Conservation (phyloP, 2,888 invertebrate genomes). For the Apamea monoglypha region DNA sequence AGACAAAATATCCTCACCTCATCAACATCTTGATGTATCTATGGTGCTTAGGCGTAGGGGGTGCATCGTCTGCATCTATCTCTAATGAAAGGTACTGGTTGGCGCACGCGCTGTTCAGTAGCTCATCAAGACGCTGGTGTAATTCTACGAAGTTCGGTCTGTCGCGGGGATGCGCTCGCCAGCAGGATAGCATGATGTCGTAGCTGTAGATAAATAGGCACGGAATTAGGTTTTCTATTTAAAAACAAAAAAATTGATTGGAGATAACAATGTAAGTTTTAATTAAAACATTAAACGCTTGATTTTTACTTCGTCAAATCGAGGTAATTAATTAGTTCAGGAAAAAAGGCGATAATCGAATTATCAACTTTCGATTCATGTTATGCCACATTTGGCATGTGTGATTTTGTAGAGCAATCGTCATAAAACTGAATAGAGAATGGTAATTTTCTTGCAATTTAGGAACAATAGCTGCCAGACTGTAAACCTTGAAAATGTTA, state of each 20-base stretch:
- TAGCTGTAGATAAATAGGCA: slow-evolving; percentile 89
- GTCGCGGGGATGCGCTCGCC: slow-evolving; percentile 92
- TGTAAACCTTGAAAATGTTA: neutral
- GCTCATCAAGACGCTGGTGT: slow-evolving; percentile 80
- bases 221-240: neutral
- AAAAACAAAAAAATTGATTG: neutral
- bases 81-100: slow-evolving; percentile 83
- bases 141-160: slow-evolving; percentile 93
- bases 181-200: slow-evolving; percentile 94
- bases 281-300: neutral
- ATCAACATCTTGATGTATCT: slow-evolving; percentile 76
- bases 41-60: slow-evolving; percentile 63
- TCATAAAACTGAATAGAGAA: neutral
- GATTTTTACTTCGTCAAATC: neutral
- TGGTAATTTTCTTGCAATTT: neutral
- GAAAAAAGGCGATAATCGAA: neutral
- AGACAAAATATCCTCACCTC: slow-evolving; percentile 69
- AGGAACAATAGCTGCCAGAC: neutral
- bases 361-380: neutral
- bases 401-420: neutral
- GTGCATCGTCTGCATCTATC: slow-evolving; percentile 70
- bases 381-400: neutral
- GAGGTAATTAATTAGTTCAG: neutral
- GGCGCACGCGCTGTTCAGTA: slow-evolving; percentile 80
- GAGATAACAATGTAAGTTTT: neutral